Conservation (phyloP, 1,140 invertebrate species). For the Aphelenchoides fujianensis region DNA sequence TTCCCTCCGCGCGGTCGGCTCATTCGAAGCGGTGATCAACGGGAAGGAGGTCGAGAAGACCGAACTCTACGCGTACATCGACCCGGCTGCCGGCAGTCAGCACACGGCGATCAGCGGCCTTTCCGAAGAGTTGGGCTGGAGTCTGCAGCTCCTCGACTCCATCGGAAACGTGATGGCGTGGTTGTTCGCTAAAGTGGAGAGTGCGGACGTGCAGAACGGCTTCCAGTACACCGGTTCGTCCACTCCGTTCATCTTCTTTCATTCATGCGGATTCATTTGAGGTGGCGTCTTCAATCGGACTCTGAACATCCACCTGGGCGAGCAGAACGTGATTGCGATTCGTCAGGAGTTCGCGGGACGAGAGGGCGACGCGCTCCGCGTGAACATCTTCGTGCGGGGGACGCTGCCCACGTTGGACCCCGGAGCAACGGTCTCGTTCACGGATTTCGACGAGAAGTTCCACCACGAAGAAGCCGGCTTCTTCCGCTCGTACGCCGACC, state of each 20-base stretch:
- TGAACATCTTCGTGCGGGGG: conserved; percentile 73
- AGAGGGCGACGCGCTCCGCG: conserved; percentile 75
- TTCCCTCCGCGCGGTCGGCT: conserved; percentile 77
- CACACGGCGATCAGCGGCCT: conserved; percentile 86
- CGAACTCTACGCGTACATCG: conserved; percentile 84
- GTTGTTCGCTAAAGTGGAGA: conserved; percentile 74
- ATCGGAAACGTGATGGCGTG: conserved; percentile 80
- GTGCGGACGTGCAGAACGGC: conserved; percentile 17
- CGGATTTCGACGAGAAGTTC: conserved; percentile 79
- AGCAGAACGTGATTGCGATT: conserved; percentile 67
- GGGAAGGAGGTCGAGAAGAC: conserved; percentile 72
- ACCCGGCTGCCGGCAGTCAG: conserved; percentile 78
- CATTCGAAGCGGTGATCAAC: conserved; percentile 77
- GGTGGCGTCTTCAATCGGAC: conserved; percentile 32
- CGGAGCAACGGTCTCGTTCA: conserved; percentile 70
- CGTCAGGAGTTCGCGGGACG: conserved; percentile 77
- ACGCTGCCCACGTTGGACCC: conserved; percentile 71
- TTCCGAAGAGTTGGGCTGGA: conserved; percentile 72
- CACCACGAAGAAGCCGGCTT: conserved; percentile 69
- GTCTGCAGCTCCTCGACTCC: conserved; percentile 75
- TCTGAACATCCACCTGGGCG: conserved; percentile 28
- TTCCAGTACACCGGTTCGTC: conserved; percentile 31
- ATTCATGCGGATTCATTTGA: conserved; percentile 12
- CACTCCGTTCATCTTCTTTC: conserved; percentile 3
- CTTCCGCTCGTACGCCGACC: conserved; percentile 25